A percentile compares a stretch with the other conserved stretches of the same genome.
phyloP scores from a whole-genome alignment of 2,888 invertebrate genomes.

The Salpingus planirostris region DNA sequence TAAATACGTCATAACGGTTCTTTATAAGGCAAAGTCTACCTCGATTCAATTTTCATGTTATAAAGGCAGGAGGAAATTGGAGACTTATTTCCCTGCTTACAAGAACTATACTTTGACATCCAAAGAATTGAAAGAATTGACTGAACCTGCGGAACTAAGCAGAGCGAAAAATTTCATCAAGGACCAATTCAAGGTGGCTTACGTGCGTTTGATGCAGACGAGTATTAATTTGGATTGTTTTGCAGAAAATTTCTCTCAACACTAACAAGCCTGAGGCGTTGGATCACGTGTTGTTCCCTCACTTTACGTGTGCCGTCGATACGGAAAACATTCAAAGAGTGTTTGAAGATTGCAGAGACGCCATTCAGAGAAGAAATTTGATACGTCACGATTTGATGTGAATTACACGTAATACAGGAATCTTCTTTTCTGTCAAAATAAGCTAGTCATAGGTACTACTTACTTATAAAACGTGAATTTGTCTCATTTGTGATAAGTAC shows the following conservation, averaged over 20 bases:
- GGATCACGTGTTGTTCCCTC: slow-evolving; percentile 99
- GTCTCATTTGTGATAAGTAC: too few relatives aligned
- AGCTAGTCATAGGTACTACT: too few relatives aligned
- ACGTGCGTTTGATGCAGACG: neutral
- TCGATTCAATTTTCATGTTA: neutral
- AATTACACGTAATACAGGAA: too few relatives aligned
- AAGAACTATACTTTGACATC: slow-evolving; percentile 54
- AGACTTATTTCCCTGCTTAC: slow-evolving; percentile 95
- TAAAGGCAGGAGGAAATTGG: slow-evolving; percentile 87
- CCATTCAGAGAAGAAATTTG: slow-evolving; percentile 17
- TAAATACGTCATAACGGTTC: too few relatives aligned
- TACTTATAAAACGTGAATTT: too few relatives aligned
- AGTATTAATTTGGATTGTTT: slow-evolving; percentile 1
- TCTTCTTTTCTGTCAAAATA: too few relatives aligned
- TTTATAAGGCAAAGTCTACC: too few relatives aligned
- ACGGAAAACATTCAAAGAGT: slow-evolving; percentile 60
- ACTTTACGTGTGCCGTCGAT: slow-evolving; percentile 99
- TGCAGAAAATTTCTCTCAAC: slow-evolving; percentile 6
- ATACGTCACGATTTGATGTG: slow-evolving; percentile 14
- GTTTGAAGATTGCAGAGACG: slow-evolving; percentile 18
- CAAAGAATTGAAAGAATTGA: slow-evolving; percentile 45
- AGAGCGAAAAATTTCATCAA: slow-evolving; percentile 96
- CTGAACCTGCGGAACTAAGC: slow-evolving; percentile 79
- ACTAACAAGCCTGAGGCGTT: slow-evolving; percentile 37
- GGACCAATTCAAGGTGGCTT: slow-evolving; percentile 6